These are phyloP conservation scores for Alouatta palliata DNA, from an alignment of 2,113 vertebrate genomes.

Conservation along the genomic window DNA sequence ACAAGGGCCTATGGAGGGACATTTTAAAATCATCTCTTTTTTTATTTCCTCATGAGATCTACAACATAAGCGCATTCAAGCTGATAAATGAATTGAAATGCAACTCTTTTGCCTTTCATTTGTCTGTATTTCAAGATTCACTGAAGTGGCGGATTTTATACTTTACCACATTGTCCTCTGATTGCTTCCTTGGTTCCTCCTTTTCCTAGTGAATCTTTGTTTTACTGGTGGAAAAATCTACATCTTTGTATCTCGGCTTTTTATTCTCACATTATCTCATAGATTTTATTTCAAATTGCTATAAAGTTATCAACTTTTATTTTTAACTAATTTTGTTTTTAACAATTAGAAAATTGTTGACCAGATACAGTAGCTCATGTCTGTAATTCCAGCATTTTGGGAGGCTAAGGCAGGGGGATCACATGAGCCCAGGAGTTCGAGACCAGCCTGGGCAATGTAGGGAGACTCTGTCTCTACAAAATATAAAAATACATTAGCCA, in stretches of 20 bases:
- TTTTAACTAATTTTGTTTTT: conserved; percentile 46
- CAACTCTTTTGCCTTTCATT: background rate
- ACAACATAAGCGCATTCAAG: background rate
- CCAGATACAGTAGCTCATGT: background rate
- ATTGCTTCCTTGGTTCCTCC: conserved; percentile 2
- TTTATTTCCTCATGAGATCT: conserved; percentile 13
- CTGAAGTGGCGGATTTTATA: background rate
- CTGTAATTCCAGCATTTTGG: no score
- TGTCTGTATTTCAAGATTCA: conserved; percentile 40
- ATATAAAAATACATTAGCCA: no score
- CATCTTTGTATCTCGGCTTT: background rate
- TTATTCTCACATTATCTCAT: background rate
- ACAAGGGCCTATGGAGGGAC: background rate
- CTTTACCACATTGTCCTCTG: background rate
- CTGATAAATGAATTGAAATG: background rate
- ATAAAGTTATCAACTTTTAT: background rate
- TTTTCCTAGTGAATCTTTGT: conserved; percentile 13
- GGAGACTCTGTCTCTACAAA: no score
- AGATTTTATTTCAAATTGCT: background rate
- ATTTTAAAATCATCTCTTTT: conserved; percentile 25
- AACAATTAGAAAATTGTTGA: background rate
- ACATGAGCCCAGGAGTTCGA: no score
- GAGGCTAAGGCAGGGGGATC: no score
- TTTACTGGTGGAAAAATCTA: conserved; percentile 4
- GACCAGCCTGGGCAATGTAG: no score